These are phyloP conservation scores for Megaceryle torquata DNA, from an alignment of 2,113 vertebrate genomes.

Conservation along the genomic window DNA sequence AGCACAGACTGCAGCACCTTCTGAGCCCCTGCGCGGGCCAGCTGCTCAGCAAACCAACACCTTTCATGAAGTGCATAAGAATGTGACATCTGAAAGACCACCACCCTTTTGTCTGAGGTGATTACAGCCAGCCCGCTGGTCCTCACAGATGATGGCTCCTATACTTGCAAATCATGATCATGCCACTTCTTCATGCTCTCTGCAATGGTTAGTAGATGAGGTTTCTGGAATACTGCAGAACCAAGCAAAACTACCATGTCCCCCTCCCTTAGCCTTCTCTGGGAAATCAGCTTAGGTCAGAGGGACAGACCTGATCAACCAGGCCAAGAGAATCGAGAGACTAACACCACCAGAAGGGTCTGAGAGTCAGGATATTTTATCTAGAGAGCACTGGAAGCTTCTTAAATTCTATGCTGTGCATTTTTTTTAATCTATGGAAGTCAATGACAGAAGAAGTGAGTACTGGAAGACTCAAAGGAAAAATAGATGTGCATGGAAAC, in stretches of 20 bases:
- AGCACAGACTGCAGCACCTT: background rate
- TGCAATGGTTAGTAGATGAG: background rate
- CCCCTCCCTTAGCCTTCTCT: background rate
- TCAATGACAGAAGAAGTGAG: background rate
- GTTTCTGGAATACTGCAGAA: background rate
- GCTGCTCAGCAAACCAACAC: background rate
- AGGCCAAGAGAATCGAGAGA: background rate
- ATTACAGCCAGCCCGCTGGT: fast-evolving
- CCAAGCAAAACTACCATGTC: background rate
- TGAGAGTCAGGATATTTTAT: background rate
- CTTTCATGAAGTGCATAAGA: background rate
- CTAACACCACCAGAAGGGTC: background rate
- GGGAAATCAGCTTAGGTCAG: background rate
- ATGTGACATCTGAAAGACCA: background rate
- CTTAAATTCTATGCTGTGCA: background rate
- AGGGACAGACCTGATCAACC: background rate
- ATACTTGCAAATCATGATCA: background rate
- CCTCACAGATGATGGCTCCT: background rate
- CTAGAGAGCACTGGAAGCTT: background rate
- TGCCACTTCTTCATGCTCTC: background rate
- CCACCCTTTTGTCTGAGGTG: background rate
- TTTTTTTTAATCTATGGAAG: background rate
- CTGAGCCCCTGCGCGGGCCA: background rate
- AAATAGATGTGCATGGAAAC: background rate
- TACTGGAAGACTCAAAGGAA: background rate